Base-by-base conservation (phyloP, 2,888 invertebrate genomes). In the Plagodis dolabraria region DNA sequence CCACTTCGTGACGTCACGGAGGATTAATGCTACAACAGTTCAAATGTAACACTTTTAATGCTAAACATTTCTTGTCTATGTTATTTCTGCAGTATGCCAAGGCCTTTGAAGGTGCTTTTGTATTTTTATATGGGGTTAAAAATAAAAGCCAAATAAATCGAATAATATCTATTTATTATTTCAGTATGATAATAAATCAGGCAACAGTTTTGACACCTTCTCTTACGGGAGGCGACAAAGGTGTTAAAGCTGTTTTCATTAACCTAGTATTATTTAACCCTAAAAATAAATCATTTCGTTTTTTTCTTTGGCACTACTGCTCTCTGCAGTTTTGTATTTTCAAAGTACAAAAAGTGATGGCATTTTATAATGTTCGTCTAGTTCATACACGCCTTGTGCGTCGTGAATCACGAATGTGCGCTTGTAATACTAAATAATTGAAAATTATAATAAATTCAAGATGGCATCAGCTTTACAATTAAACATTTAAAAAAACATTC, bases 121-220 rank as follows among this genome's bases (percentile, higher is more conserved):
- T 22, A 22, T 22, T 22, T 36, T 4, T 36, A 5, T 36, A 5
- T 10, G 40, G 40, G 2, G 10, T 5, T 10, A 5, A 45, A 71
- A 75, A 76, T 78, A 75, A 85, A 82, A 80, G 68, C 75, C 72
- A 49, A 60, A 62, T 71, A 65, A 73, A 80, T 85, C 74, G 82
- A 87, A 87, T 91, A 89, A 85, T 87, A 80, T 89, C 87, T 91
- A 89, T 87, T 86, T 78, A 84, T 86, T 85, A 80, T 85, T 70
- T 90, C 79, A 85, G 79, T 89, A 89, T 85, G 53, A 52, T 52
- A 87, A 87, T 89, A 87, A 87, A 87, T 86, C 72, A 76, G 79
- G 83, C 81, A 90, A 92, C 91, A 92, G 90, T 83, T 89, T 87
- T 75, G 75, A 86, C 90, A 88, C 89, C 89, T 83, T 76, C 67